A percentile compares a stretch with the other conserved stretches of the same genome.
Evolutionary conservation across 1,140 invertebrate species (phyloP).

Genomic region (Zaprionus gabonicus): DNA sequence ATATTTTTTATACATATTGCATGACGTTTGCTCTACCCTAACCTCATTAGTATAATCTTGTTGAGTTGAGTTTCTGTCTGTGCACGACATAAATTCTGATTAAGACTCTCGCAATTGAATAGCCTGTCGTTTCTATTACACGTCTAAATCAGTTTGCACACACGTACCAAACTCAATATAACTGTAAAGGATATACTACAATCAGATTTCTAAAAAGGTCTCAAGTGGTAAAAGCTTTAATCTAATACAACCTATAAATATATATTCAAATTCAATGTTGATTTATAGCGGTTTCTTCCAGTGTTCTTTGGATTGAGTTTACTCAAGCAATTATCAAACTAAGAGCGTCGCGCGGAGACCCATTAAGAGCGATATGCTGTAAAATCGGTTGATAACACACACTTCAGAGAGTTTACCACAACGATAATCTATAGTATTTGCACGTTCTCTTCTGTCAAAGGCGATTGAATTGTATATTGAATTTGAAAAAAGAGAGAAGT

Average conservation of each 20-base stretch:
- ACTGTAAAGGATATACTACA: not conserved
- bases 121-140: conserved; percentile 45
- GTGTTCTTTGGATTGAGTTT: not conserved
- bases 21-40: not conserved
- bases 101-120: conserved; percentile 47
- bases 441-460: conserved; percentile 5
- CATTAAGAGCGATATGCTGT: conserved; percentile 4
- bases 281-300: not conserved
- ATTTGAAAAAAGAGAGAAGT: not conserved
- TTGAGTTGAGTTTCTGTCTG: conserved; percentile 1
- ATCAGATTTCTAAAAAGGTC: not conserved
- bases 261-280: not conserved
- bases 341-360: not conserved
- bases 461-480: not conserved
- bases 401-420: conserved; percentile 1
- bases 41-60: conserved; percentile 6
- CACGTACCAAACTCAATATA: not conserved
- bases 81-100: conserved; percentile 43
- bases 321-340: conserved; percentile 6
- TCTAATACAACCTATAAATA: not conserved
- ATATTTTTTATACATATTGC: too few relatives aligned
- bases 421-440: conserved; percentile 2
- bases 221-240: not conserved
- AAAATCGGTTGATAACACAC: conserved; percentile 14
- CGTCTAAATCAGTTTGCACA: conserved; percentile 19